Conservation (phyloP, 2,113 vertebrate species). For the Nothocercus nigrocapillus region DNA sequence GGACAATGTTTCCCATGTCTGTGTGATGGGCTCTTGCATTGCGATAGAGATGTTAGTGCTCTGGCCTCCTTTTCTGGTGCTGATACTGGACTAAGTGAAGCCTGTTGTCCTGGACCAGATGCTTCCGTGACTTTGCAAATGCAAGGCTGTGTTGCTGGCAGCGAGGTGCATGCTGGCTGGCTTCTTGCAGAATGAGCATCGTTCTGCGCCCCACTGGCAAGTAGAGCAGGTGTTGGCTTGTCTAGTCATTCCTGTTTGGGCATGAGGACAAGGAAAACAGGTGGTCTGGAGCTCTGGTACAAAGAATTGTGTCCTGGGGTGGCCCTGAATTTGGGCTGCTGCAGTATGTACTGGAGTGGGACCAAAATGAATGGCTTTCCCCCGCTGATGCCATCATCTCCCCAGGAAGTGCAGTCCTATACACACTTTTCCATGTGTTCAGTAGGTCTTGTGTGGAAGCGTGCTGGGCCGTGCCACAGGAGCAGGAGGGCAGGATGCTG, state of each 20-base stretch:
- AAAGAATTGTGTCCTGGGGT: background rate
- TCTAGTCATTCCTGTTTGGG: background rate
- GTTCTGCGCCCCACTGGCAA: background rate
- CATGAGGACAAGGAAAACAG: background rate
- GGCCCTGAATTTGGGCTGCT: background rate
- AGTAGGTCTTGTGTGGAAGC: background rate
- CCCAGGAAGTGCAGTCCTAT: background rate
- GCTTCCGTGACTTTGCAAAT: background rate
- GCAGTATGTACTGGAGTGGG: background rate
- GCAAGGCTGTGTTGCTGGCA: background rate
- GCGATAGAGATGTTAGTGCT: background rate
- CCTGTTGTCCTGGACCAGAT: background rate
- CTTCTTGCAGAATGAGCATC: background rate
- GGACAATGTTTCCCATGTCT: background rate
- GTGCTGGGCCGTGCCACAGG: background rate
- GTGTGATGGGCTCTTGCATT: background rate
- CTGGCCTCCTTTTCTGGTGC: background rate
- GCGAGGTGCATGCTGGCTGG: background rate
- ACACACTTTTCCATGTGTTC: background rate
- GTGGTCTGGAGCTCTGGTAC: background rate
- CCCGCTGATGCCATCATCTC: background rate
- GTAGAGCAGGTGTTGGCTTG: background rate
- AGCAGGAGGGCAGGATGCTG: slow-evolving; percentile 79
- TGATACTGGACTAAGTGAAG: background rate
- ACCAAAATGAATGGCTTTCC: background rate